Evolutionary conservation across 2,888 invertebrate species (phyloP).

Genomic region (Cyaniris semiargus): DNA sequence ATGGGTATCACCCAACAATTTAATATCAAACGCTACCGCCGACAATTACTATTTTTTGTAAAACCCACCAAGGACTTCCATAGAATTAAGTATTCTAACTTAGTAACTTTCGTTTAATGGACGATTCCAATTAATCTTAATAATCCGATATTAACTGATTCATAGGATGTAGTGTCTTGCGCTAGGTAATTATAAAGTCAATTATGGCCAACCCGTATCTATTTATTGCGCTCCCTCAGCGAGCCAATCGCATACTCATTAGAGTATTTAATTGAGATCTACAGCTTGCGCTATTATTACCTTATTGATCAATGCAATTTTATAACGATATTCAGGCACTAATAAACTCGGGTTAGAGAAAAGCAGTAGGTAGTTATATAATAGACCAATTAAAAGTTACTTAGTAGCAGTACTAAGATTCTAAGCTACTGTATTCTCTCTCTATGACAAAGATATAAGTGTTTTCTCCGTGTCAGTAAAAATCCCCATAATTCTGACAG

Average conservation of each 20-base stretch:
- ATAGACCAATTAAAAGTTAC: background rate
- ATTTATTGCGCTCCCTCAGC: background rate
- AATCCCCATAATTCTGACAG: background rate
- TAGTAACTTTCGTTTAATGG: conserved; percentile 12
- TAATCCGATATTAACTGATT: conserved; percentile 4
- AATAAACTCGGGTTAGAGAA: background rate
- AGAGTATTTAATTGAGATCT: conserved; percentile 23
- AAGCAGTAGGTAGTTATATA: background rate
- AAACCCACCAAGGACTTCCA: conserved; percentile 19
- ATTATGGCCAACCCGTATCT: conserved; percentile 8
- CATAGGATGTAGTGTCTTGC: conserved; percentile 9
- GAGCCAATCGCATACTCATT: conserved; percentile 22
- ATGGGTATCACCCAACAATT: background rate
- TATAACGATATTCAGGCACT: conserved; percentile 1
- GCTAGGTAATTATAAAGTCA: conserved; percentile 27
- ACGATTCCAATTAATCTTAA: conserved; percentile 18
- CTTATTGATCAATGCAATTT: conserved; percentile 24
- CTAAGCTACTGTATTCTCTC: background rate
- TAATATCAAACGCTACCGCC: background rate
- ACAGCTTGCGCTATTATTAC: conserved; percentile 14
- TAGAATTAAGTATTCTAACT: no score
- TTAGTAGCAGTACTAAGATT: background rate
- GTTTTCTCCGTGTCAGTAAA: background rate
- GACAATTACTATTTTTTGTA: conserved; percentile 3
- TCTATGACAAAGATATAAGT: background rate